Base-by-base conservation (phyloP, 2,797 vertebrate species). In the Chaetophractus vellerosus region DNA sequence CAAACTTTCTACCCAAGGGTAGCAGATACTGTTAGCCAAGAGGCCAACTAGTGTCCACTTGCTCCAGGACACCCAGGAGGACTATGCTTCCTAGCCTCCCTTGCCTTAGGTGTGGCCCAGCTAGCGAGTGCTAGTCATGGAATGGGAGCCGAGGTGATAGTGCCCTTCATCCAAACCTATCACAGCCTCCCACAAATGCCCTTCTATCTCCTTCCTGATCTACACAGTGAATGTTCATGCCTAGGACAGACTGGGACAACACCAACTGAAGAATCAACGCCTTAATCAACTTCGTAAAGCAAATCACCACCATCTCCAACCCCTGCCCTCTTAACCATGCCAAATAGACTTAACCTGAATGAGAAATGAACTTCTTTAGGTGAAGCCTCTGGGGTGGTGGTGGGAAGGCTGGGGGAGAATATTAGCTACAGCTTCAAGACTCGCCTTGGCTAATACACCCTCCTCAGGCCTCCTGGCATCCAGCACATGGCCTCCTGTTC, bases 391-490 rank as follows among this genome's bases (percentile, higher is more conserved):
- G 61, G 57, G 76, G 18, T 4, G 10, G 14, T 33, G 0, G 9
- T n/a, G 28, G 3, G 52, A 55, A 55, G 52, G 52, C 52, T 55
- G 52, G 15, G 33, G 38, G 23, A 41, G 45, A 33, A 18, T 1
- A 19, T 41, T 38, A 36, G 23, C 9, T 31, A 10, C 38, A 19
- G 36, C 31, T 80, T 24, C 24, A 1, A 33, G 50, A 10, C 41
- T 82, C n/a, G 24, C 72, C 26, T 50, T 38, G 18, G 55, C 9
- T 6, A 18, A 11, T 12, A 6, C 41, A 24, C 16, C 19, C 14
- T 45, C 4, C 28, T 18, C 8, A 28, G 0, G 0, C 55, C 36
- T 72, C 38, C n/a, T 48, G 19, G 23, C 1, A 7, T 5, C 5
- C 61, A 45, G 48, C 28, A 6, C 0, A 0, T 1, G 69, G 38